These are phyloP conservation scores for Hirudo medicinalis DNA, from an alignment of 1,140 invertebrate species.

Conservation along the genomic window DNA sequence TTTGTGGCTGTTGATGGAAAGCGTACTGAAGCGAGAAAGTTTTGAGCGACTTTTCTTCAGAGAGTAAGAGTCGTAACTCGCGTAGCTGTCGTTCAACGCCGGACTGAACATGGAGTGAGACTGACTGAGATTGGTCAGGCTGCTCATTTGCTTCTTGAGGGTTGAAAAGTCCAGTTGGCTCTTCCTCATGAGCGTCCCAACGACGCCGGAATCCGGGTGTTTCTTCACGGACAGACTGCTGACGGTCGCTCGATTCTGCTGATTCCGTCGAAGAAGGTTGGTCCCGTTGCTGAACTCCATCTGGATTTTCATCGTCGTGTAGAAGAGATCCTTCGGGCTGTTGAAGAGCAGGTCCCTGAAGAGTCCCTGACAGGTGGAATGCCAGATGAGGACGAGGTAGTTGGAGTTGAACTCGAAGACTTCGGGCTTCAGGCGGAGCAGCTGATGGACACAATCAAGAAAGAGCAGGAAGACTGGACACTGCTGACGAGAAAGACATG, in stretches of 20 bases:
- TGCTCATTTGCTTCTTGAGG: constrained; percentile 5
- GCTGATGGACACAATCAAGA: constrained; percentile 83
- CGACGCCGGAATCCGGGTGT: neutral
- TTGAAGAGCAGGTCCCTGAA: constrained; percentile 88
- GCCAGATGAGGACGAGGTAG: constrained; percentile 79
- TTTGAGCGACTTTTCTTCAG: constrained; percentile 1
- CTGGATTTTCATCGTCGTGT: neutral
- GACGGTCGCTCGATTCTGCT: neutral
- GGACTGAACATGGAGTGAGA: neutral
- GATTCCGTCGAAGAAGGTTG: neutral
- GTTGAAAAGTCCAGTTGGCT: neutral
- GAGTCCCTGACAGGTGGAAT: constrained; percentile 65
- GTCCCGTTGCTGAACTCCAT: neutral
- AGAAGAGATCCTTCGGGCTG: constrained; percentile 37
- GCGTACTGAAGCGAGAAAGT: neutral
- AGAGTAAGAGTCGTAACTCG: neutral
- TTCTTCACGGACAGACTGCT: neutral
- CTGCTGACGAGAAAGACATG: constrained; percentile 37
- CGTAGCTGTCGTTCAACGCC: too few species aligned
- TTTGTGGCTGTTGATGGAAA: neutral
- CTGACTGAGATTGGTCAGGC: neutral
- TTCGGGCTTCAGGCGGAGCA: constrained; percentile 67
- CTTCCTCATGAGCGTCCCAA: neutral
- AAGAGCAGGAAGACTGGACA: constrained; percentile 76
- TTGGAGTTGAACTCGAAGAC: constrained; percentile 81